Evolutionary conservation across 2,888 invertebrate species (phyloP), one percentile per base, ranked within the genome.

Genomic region (Lasioglossum calceatum): DNA sequence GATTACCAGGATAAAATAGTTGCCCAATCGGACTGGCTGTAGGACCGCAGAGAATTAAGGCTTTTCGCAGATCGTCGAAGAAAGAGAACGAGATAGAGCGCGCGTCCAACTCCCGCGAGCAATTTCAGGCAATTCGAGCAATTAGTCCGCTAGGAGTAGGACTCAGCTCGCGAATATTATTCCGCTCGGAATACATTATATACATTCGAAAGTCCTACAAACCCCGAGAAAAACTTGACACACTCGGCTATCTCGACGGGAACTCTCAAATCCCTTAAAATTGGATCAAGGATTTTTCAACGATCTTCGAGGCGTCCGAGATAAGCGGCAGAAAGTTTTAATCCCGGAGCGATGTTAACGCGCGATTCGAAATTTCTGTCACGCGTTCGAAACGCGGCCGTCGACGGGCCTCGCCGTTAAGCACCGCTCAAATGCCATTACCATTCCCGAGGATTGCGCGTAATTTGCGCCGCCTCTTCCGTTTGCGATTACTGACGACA

Each of bases 201-300:
- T 16, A 36, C 8, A 32, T 64, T 36, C 19, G 19, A 64, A 64
- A 64, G 16, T 64, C 64, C 64, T 36, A 36, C 64, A 64, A n/a
- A 32, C 32, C 16, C 8, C 32, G 64, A 36, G 64, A 36, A 64
- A 64, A 36, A 12, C 70, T 70, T 23, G 70, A 70, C 70, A 19
- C 70, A n/a, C 23, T 39, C 70, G n/a, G 39, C 70, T 42, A 36
- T 36, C 70, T 70, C 70, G 36, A 23, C 47, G n/a, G 10, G n/a
- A 4, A 5, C 39, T n/a, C 23, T 36, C 39, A 54, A 70, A 70
- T 39, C 36, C 70, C 39, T 42, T 70, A 39, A 47, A 70, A 70
- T 58, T 58, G 19, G 58, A 76, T 42, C 32, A 64, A 64, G 64
- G 64, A 64, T 64, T 64, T 64, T 64, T 64, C 64, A 64, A 36